Conservation (phyloP, 2,113 vertebrate genomes). For the Eudorcas thomsonii region DNA sequence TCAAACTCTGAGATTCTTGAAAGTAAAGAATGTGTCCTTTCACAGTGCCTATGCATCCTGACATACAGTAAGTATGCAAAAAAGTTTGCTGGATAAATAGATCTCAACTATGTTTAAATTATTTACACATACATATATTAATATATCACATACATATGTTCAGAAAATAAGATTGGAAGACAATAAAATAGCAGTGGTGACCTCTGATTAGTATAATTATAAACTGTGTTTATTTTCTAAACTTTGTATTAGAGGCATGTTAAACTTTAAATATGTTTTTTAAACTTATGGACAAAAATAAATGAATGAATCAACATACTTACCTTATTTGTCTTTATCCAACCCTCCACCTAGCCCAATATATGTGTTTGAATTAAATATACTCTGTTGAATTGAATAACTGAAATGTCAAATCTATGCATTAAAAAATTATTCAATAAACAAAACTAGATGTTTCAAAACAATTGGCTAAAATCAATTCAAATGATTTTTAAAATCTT, state of each 20-base stretch:
- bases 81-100: not conserved
- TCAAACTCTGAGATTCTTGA: not conserved
- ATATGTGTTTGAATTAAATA: not conserved
- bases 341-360: not conserved
- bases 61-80: not conserved
- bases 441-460: not conserved
- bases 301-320: constrained; percentile 1
- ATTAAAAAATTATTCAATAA: not conserved
- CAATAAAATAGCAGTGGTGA: not conserved
- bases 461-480: not conserved
- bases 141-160: not conserved
- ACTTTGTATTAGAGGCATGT: not conserved
- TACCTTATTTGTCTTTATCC: not conserved
- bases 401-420: not conserved
- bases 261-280: not conserved
- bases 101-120: not conserved
- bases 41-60: not conserved
- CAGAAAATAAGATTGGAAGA: not conserved
- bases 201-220: not conserved
- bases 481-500: not conserved
- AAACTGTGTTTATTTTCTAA: not conserved
- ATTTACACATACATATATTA: not conserved
- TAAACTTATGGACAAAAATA: not conserved
- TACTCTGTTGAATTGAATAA: not conserved
- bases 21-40: not conserved